A percentile compares a stretch with the other conserved stretches of the same genome.
These are phyloP conservation scores for Neomonachus schauinslandi DNA, from an alignment of 2,113 vertebrate species.

Conservation along the genomic window DNA sequence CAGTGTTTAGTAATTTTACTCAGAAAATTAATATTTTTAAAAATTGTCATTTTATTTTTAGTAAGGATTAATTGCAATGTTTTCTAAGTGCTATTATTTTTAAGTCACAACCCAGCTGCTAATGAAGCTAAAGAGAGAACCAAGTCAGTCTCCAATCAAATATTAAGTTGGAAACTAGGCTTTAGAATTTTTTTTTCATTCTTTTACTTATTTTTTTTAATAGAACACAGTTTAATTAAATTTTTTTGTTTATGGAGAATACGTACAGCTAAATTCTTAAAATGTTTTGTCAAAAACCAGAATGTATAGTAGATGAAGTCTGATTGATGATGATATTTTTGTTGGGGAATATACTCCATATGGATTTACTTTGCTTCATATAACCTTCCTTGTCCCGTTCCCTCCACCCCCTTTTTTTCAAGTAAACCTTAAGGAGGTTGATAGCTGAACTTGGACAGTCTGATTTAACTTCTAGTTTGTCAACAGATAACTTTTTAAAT, in stretches of 20 bases:
- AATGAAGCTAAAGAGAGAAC: not conserved
- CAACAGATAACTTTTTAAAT: not conserved
- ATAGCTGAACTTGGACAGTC: not conserved
- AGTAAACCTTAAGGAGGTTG: not conserved
- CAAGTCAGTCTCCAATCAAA: not conserved
- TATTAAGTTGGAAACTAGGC: constrained; percentile 1
- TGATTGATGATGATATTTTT: constrained; percentile 30
- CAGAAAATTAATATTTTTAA: constrained; percentile 1
- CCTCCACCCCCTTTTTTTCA: not conserved
- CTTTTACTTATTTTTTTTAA: not conserved
- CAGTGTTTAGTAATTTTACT: constrained; percentile 27
- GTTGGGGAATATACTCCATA: not conserved
- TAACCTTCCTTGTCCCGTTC: not conserved
- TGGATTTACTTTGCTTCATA: constrained; percentile 26
- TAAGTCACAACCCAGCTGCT: not conserved
- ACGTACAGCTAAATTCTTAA: not conserved
- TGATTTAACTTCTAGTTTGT: constrained; percentile 5
- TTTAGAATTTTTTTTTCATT: constrained; percentile 49
- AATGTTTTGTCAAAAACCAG: not conserved
- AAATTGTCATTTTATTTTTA: constrained; percentile 41
- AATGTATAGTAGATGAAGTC: not conserved
- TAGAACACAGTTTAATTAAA: not conserved
- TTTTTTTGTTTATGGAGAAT: not conserved
- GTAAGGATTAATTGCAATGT: not conserved
- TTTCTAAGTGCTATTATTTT: constrained; percentile 20